A percentile compares a stretch with the other conserved stretches of the same genome.
Conservation (phyloP, 2,797 vertebrate genomes). For the Coccyzus lansbergi region DNA sequence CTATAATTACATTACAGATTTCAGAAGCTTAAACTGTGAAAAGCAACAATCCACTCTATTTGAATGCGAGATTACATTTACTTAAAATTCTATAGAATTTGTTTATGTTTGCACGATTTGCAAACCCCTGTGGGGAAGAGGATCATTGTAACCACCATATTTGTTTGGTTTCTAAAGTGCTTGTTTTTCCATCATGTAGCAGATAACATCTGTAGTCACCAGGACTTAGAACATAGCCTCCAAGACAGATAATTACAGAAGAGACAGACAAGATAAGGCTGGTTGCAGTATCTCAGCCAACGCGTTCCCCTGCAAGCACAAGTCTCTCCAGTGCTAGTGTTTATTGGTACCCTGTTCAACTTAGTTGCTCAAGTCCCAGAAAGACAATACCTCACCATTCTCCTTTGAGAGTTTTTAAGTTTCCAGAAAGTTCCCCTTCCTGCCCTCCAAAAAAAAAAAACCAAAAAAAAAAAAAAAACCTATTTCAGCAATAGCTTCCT, state of each 20-base stretch:
- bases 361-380: not conserved
- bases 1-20: slow-evolving; percentile 32
- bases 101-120: slow-evolving; percentile 7
- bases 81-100: slow-evolving; percentile 12
- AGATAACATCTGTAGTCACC: slow-evolving; percentile 26
- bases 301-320: not conserved
- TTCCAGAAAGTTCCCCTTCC: not conserved
- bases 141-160: not conserved
- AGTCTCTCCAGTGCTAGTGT: not conserved
- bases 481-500: not conserved
- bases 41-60: not conserved
- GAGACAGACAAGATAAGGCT: not conserved
- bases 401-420: not conserved
- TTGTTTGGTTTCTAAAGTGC: slow-evolving; percentile 7
- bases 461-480: no score
- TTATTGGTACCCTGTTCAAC: not conserved
- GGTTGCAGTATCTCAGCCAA: not conserved
- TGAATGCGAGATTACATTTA: slow-evolving; percentile 25
- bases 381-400: not conserved
- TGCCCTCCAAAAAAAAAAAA: no score
- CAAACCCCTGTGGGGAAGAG: not conserved
- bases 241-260: not conserved
- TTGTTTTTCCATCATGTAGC: slow-evolving; percentile 23
- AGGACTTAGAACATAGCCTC: not conserved
- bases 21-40: not conserved